Base-by-base conservation (phyloP, 2,113 vertebrate species). In the Scopus umbretta region DNA sequence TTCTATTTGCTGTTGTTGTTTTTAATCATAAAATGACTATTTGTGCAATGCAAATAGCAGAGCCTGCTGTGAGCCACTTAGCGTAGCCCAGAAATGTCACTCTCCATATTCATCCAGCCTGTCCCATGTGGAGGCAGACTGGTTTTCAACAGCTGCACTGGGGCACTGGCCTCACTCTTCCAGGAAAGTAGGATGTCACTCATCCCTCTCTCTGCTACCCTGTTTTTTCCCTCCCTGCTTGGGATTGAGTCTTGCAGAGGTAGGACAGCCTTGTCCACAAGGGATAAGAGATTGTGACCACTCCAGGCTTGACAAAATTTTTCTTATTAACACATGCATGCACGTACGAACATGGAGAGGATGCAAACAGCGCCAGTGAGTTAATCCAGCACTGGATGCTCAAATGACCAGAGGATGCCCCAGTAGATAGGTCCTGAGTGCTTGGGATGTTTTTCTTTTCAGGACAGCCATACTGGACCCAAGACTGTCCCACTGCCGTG, bases 11-110 rank as follows among this genome's bases (percentile, higher is more conserved):
- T 96, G 95, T 55, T 96, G 94, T 95, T 96, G 95, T 83, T 96
- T 94, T 93, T 96, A 97, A 95, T 97, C 88, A 95, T 17, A 4
- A 95, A 96, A 94, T 86, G 90, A 96, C 85, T 94, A 32, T 96
- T 96, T 94, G 93, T 96, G 92, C 92, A 47, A 95, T 42, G 90
- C 93, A 90, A 94, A 94, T 17, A 94, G 87, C 96, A 87, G 90
- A 79, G 90, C 90, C 87, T 95, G 96, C 93, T 97, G 94, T 62
- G 96, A 96, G 82, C 74, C 90, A 92, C 94, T 96, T 56, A 93
- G 88, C 16, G 2, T 56, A 81, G 87, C 94, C 90, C 92, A 96
- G 94, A 95, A 96, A 93, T 90, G 96, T 95, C 96, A 92, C 79
- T 93, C 90, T 53, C 50, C 0, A 2, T 27, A 42, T 87, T 86